A percentile compares a stretch with the other conserved stretches of the same genome.
Conservation (phyloP, 2,888 invertebrate genomes). For the Ormia ochracea region DNA sequence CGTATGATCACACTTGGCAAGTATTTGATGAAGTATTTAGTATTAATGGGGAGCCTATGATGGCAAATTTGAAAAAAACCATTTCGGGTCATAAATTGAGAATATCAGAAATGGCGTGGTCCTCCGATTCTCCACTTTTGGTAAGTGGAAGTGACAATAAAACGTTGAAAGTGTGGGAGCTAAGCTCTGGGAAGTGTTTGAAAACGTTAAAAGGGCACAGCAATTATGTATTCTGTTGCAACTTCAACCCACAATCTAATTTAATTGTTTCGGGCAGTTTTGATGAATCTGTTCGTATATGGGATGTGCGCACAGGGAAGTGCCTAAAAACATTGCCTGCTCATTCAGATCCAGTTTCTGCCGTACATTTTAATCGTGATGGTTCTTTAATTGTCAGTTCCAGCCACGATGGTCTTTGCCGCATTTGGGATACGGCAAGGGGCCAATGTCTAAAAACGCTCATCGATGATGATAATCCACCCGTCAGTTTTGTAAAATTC, state of each 20-base stretch:
- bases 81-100: slow-evolving; percentile 98
- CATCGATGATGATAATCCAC: slow-evolving; percentile 99
- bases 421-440: slow-evolving; percentile 99
- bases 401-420: slow-evolving; percentile 98
- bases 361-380: slow-evolving; percentile 98
- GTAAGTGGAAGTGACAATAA: slow-evolving; percentile 98
- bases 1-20: too few species aligned
- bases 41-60: slow-evolving; percentile 99
- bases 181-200: slow-evolving; percentile 96
- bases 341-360: slow-evolving; percentile 99
- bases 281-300: slow-evolving; percentile 98
- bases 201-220: slow-evolving; percentile 99
- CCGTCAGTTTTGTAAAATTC: slow-evolving; percentile 99
- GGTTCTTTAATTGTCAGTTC: slow-evolving; percentile 98
- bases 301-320: slow-evolving; percentile 99
- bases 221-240: slow-evolving; percentile 99
- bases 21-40: too few species aligned
- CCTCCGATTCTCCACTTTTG: slow-evolving; percentile 94
- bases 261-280: slow-evolving; percentile 99
- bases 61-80: slow-evolving; percentile 98
- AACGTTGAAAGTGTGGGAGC: slow-evolving; percentile 92
- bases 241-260: slow-evolving; percentile 99
- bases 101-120: slow-evolving; percentile 99
- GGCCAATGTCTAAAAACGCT: slow-evolving; percentile 99
- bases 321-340: slow-evolving; percentile 98